Evolutionary conservation across 2,797 vertebrate genomes (phyloP).

Genomic region (Parauchenoglanis punctatus): DNA sequence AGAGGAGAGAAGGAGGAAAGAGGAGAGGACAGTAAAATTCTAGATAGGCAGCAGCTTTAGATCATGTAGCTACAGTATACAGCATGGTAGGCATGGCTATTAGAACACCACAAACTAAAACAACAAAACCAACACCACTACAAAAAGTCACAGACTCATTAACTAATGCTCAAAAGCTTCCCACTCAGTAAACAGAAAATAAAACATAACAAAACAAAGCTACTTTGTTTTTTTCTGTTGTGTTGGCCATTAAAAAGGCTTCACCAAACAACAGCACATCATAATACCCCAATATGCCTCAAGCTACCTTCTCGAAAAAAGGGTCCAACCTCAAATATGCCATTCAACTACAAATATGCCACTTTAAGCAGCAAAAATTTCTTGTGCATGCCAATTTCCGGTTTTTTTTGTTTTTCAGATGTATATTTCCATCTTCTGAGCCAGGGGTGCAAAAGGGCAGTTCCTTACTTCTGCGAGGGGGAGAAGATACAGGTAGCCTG

Average conservation of each 20-base stretch:
- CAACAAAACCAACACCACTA: slow-evolving; percentile 40
- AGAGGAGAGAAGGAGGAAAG: neutral
- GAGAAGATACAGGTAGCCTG: slow-evolving; percentile 61
- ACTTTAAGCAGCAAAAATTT: slow-evolving; percentile 18
- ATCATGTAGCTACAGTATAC: neutral
- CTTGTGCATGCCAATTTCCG: slow-evolving; percentile 16
- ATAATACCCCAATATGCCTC: slow-evolving; percentile 7
- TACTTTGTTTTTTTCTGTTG: neutral
- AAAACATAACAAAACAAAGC: slow-evolving; percentile 38
- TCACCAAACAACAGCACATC: slow-evolving; percentile 16
- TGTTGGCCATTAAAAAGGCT: neutral
- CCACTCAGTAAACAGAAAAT: slow-evolving; percentile 63
- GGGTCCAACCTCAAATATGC: neutral
- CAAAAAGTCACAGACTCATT: slow-evolving; percentile 29
- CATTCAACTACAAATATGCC: neutral
- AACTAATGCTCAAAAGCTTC: slow-evolving; percentile 42
- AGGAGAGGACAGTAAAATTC: neutral
- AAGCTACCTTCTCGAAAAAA: neutral
- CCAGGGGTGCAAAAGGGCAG: slow-evolving; percentile 43
- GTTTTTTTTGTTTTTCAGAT: neutral
- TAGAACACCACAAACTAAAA: slow-evolving; percentile 31
- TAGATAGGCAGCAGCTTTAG: neutral
- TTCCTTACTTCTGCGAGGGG: slow-evolving; percentile 66
- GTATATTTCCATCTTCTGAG: slow-evolving; percentile 62
- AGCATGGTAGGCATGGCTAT: neutral